phyloP scores from a whole-genome alignment of 2,797 vertebrate genomes.

The Acanthis flammea region DNA sequence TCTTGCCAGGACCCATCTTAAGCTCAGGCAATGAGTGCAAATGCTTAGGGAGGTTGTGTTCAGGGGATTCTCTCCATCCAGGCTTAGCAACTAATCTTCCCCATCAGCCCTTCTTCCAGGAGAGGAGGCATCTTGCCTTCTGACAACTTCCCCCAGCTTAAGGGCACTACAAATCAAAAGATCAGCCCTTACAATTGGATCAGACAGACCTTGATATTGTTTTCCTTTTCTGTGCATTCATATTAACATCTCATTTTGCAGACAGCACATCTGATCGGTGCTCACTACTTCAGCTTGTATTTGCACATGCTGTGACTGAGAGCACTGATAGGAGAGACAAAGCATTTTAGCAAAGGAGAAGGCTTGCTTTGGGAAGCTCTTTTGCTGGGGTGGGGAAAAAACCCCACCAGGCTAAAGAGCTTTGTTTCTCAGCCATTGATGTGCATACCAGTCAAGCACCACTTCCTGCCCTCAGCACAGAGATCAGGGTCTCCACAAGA shows the following conservation, averaged over 20 bases:
- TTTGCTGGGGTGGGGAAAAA: neutral
- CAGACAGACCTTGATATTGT: neutral
- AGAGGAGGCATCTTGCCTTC: neutral
- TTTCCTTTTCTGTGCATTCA: neutral
- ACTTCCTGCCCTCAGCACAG: neutral
- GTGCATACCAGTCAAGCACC: neutral
- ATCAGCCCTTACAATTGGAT: slow-evolving; percentile 5
- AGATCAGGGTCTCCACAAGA: neutral
- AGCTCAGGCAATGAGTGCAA: slow-evolving; percentile 23
- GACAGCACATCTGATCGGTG: neutral
- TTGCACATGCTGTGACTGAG: neutral
- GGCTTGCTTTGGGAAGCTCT: neutral
- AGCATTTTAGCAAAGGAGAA: neutral
- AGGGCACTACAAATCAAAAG: slow-evolving; percentile 1
- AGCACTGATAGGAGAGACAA: neutral
- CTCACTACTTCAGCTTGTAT: neutral
- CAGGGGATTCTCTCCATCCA: slow-evolving; percentile 22
- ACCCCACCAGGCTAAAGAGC: neutral
- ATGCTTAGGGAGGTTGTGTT: neutral
- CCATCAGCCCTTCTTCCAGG: neutral
- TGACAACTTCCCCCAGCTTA: neutral
- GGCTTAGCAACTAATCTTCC: slow-evolving; percentile 26
- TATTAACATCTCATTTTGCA: slow-evolving; percentile 19
- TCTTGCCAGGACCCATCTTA: slow-evolving; percentile 67
- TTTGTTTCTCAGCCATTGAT: neutral